These are phyloP conservation scores for Papilio demoleus DNA, from an alignment of 2,888 invertebrate species.

Conservation along the genomic window DNA sequence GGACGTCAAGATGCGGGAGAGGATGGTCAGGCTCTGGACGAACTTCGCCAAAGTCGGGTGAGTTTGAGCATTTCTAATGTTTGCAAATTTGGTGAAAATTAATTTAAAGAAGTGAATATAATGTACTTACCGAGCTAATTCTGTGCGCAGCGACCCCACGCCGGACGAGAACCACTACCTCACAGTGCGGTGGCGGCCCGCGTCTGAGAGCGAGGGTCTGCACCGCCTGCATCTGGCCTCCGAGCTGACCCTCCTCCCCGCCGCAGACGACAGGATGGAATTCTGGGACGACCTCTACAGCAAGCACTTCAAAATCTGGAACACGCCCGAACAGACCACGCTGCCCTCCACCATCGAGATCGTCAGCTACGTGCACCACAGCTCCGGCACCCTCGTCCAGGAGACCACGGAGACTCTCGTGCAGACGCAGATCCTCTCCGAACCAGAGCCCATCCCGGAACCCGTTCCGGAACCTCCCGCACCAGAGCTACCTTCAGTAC, in stretches of 20 bases:
- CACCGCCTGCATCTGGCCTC: constrained; percentile 65
- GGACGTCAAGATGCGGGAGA: constrained; percentile 72
- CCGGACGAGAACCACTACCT: constrained; percentile 73
- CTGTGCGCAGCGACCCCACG: constrained; percentile 70
- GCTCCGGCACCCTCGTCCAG: constrained; percentile 42
- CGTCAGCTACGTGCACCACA: constrained; percentile 40
- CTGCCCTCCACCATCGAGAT: constrained; percentile 40
- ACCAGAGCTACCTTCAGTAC: constrained; percentile 52
- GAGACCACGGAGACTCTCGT: constrained; percentile 45
- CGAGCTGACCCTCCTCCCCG: constrained; percentile 64
- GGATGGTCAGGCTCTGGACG: constrained; percentile 74
- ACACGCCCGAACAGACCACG: constrained; percentile 58
- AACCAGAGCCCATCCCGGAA: constrained; percentile 49
- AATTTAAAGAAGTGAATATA: no score
- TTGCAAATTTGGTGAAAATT: neutral
- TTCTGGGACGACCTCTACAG: constrained; percentile 73
- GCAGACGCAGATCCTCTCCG: constrained; percentile 1
- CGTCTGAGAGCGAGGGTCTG: constrained; percentile 61
- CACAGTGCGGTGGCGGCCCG: constrained; percentile 71
- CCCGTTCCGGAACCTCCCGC: constrained; percentile 52
- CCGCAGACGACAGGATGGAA: constrained; percentile 71
- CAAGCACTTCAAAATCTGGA: constrained; percentile 73
- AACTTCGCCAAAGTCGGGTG: constrained; percentile 79
- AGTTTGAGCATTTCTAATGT: constrained; percentile 48
- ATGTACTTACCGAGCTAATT: constrained; percentile 12